phyloP scores from a whole-genome alignment of 2,888 invertebrate species.

The Synergus gifuensis region DNA sequence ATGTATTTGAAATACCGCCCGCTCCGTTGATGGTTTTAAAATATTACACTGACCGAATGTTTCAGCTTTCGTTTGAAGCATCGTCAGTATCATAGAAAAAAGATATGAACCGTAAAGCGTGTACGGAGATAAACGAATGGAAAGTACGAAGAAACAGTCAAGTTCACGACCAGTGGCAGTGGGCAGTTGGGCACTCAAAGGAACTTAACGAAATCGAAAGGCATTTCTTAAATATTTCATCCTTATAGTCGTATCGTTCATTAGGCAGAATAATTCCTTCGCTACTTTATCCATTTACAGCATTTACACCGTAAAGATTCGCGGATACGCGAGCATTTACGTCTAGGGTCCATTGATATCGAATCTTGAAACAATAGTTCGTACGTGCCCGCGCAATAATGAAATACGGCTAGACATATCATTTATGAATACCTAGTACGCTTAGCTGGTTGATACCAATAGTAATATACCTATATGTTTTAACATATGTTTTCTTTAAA shows the following conservation, averaged over 20 bases:
- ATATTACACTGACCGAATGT: slow-evolving; percentile 21
- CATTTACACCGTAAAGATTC: slow-evolving; percentile 49
- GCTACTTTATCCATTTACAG: slow-evolving; percentile 48
- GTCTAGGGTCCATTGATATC: slow-evolving; percentile 21
- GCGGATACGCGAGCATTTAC: slow-evolving; percentile 37
- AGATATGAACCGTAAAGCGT: slow-evolving; percentile 36
- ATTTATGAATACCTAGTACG: slow-evolving; percentile 36
- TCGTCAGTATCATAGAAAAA: slow-evolving; percentile 33
- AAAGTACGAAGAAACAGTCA: slow-evolving; percentile 38
- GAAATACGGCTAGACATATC: slow-evolving; percentile 39
- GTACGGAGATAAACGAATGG: slow-evolving; percentile 24
- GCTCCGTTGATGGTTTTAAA: not conserved
- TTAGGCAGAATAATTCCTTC: slow-evolving; percentile 38
- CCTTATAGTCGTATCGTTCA: slow-evolving; percentile 29
- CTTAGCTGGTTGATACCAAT: slow-evolving; percentile 41
- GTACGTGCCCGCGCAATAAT: slow-evolving; percentile 24
- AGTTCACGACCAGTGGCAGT: not conserved
- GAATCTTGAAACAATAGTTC: slow-evolving; percentile 30
- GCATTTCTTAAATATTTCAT: slow-evolving; percentile 36
- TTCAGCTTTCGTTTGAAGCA: slow-evolving; percentile 25
- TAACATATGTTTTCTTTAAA: slow-evolving; percentile 64
- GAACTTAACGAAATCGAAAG: slow-evolving; percentile 28
- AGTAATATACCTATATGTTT: slow-evolving; percentile 51
- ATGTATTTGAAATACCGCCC: slow-evolving; percentile 36
- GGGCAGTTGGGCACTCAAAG: not conserved